Evolutionary conservation across 2,113 vertebrate species (phyloP).

Genomic region (Cochlearius cochlearius): DNA sequence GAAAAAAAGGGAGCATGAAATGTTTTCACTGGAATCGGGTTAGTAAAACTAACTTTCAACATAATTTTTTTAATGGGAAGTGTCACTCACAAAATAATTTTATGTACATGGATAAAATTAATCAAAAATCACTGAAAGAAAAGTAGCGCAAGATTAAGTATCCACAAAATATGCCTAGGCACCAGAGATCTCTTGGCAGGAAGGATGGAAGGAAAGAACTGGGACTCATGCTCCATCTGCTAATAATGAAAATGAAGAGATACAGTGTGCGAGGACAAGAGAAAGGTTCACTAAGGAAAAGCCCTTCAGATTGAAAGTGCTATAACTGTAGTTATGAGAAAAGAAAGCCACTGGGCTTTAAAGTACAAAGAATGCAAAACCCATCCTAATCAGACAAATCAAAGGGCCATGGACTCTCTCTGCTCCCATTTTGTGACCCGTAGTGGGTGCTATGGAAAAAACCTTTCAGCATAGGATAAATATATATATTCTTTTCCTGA

Average conservation of each 20-base stretch:
- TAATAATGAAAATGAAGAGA: conserved; percentile 13
- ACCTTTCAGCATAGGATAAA: background rate
- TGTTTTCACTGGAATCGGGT: background rate
- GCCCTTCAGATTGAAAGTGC: background rate
- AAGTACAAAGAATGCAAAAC: background rate
- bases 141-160: background rate
- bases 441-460: background rate
- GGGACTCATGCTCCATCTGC: conserved; percentile 18
- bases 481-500: background rate
- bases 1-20: background rate
- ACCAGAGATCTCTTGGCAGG: conserved; percentile 16
- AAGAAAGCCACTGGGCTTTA: background rate
- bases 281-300: background rate
- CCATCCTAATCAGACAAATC: background rate
- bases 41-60: background rate
- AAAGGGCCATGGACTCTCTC: background rate
- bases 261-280: background rate
- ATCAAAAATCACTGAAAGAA: background rate
- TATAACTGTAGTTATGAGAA: background rate
- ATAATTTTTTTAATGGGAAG: background rate
- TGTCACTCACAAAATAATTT: conserved; percentile 5
- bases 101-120: background rate
- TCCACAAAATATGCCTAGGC: background rate
- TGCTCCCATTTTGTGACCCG: background rate
- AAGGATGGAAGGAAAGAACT: background rate